Base-by-base conservation (phyloP, 2,888 invertebrate genomes). In the Philhelius pedissequus region DNA sequence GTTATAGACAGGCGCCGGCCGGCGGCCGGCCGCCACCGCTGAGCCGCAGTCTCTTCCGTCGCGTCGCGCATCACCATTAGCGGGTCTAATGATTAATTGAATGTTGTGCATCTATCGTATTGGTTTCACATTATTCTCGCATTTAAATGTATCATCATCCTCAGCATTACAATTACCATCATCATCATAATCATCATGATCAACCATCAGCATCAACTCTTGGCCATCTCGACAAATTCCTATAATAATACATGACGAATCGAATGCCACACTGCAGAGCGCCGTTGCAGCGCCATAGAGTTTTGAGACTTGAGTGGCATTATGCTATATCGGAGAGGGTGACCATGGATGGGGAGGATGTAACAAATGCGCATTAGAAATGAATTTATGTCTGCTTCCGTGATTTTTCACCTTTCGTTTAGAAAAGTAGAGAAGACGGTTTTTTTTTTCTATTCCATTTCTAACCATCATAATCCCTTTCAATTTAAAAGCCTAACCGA, bases 351-450 rank as follows among this genome's bases (percentile, higher is more conserved):
- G 20, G 8, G 18, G 20, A 62, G 27, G 22, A 50, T 4, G 35
- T 7, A 78, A 62, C 54, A 84, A 78, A 84, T 84, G 84, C 84
- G 84, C 84, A 84, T 84, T 84, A 84, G 84, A 84, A 84, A 84
- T 84, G 75, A 76, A 80, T 80, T 84, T 79, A 84, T 80, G 84
- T 84, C 84, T 84, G 80, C 84, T 84, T 84, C 84, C 84, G 84
- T 80, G 84, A 84, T 80, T 71, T 81, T 70, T 66, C 66, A 56
- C 52, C 83, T 83, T 18, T 30, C 11, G 54, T 8, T 40, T 40
- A 40, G 32, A 15, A n/a, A n/a, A 9, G 27, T 15, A 27, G 15
- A 35, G 32, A 22, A 50, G 48, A 43, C 11, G 27, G 22, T 58
- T 40, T 38, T 38, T 48, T 50, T n/a, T 11, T 30, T 45, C 43